Base-by-base conservation (phyloP, 2,888 invertebrate species). In the Stenolophus ochropezus region DNA sequence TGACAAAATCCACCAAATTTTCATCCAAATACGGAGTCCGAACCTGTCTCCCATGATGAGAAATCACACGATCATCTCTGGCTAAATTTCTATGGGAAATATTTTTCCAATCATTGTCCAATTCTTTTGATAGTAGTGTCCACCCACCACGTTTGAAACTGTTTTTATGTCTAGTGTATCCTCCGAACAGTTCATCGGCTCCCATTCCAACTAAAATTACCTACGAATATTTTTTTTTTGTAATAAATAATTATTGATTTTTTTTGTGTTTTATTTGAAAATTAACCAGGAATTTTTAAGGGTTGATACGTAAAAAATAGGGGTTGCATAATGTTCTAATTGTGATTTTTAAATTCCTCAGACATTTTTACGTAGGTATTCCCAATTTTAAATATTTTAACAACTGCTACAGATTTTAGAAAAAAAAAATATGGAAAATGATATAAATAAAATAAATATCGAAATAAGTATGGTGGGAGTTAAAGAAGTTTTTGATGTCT, bases 181-280 rank as follows among this genome's bases (percentile, higher is more conserved):
- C 99, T 71, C 97, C 98, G 87, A 99, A 95, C 83, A 98, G 91
- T 90, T 99, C 99, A 91, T 99, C 99, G 0, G 99, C 98, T 4
- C 99, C 99, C 91, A 97, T 97, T 42, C 99, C 99, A 85, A 96
- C 90, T 84, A 98, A 88, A 82, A 97, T 89, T 18, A 97, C 92
- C 95, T 96, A 85, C 18, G 88, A 87, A 53, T 58, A 2, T 58
- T 18, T 16, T 58, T 58, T 20, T 16, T 58, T 58, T 58, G 18
- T 20, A n/a, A 42, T 42, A 8, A 42, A 42, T 42, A 42, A 42
- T 11, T 42, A 11, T 42, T 42, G 11, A 11, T 11, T 0, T 42
- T 11, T 42, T 42, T 42, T 42, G 33, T 42, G n/a, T 42, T 42
- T 42, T 42, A 42, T 42, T 42, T 42, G 2, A 42, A 42, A 42